Base-by-base conservation (phyloP, 2,113 vertebrate species). In the Neogobius melanostomus region DNA sequence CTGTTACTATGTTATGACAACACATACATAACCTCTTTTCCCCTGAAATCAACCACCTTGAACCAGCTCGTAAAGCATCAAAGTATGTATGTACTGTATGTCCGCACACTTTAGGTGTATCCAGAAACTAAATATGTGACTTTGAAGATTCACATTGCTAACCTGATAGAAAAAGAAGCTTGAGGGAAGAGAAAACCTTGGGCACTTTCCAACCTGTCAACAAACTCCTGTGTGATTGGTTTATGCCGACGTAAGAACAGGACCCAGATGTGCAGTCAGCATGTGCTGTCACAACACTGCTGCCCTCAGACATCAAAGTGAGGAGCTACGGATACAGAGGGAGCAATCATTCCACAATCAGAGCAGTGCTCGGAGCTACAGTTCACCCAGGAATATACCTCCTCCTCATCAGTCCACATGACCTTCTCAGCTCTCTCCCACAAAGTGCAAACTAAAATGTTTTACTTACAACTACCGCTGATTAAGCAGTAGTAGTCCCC, bases 221-320 rank as follows among this genome's bases (percentile, higher is more conserved):
- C 75, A 79, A 81, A 50, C 76, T 65, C 59, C 45, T 43, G 59
- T 36, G 11, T 79, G 82, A 80, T 76, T 80, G 59, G 65, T 66
- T 82, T 79, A 85, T 63, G 62, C 75, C 14, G 3, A 36, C 71
- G 66, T 8, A n/a, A 68, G 64, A 82, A 69, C 16, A 28, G 67
- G 71, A 64, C 74, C 81, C 77, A 85, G 83, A 84, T 82, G 82
- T 82, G 79, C 77, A 82, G 82, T 87, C 85, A 86, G 79, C 85
- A 69, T 82, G 82, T 82, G 74, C 80, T 85, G 83, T 85, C 83
- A 86, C 82, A 83, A 84, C 80, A 76, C 47, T 52, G 3, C 76
- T 81, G 80, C 74, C 80, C 76, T 74, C 73, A 67, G 77, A 88
- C 86, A 84, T 89, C 82, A 86, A 86, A 82, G 79, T 74, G 42